Percentiles rank a stretch among this genome's conserved stretches.
Conservation (phyloP, 2,888 invertebrate species). For the Allolobophora icterica region DNA sequence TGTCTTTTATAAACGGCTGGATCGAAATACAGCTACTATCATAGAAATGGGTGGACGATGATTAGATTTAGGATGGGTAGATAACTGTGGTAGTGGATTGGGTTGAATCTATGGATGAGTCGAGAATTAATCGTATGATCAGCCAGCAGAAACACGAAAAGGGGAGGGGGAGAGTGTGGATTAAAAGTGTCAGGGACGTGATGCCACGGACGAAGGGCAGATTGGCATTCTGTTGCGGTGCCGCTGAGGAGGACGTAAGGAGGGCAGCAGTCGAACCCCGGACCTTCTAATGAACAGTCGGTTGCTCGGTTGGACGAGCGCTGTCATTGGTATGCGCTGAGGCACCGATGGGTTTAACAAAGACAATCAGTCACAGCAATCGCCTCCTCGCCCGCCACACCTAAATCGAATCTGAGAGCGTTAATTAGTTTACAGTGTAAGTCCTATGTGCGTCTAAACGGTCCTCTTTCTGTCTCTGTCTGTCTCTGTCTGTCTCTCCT, state of each 20-base stretch:
- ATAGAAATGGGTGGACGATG: background rate
- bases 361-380: slow-evolving; percentile 2
- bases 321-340: background rate
- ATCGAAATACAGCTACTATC: background rate
- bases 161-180: background rate
- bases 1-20: background rate
- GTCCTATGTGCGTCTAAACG: background rate
- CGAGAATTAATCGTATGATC: background rate
- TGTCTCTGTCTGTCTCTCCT: background rate
- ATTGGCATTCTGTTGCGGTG: slow-evolving; percentile 1
- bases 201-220: background rate
- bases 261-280: no score
- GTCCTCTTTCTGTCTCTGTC: background rate
- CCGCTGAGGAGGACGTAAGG: background rate
- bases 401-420: background rate
- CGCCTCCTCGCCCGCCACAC: background rate
- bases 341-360: background rate
- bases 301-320: background rate
- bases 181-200: background rate
- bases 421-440: background rate
- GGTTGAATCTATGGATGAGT: background rate
- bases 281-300: no score
- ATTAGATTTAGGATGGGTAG: background rate
- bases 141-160: background rate
- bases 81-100: background rate